Base-by-base conservation (phyloP, 2,113 vertebrate species). In the Zootoca vivipara region DNA sequence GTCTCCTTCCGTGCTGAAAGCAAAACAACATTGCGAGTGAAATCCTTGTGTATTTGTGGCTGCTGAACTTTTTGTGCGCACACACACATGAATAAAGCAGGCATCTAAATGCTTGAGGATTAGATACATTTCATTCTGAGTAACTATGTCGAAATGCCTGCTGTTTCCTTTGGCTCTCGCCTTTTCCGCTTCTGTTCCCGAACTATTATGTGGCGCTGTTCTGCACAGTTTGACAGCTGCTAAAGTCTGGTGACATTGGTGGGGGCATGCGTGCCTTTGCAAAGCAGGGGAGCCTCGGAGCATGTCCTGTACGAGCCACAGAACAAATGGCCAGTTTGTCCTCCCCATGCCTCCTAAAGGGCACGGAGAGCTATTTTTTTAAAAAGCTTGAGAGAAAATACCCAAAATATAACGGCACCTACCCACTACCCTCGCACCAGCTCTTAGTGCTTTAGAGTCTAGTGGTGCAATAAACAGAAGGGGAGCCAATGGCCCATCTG, bases 101-200 rank as follows among this genome's bases (percentile, higher is more conserved):
- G 26, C 84, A 18, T 42, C 58, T 77, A 12, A 85, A 58, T 30
- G 56, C 28, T 35, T 30, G 58, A 30, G 52, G 28, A 78, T 67
- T 67, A 67, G 74, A 67, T 67, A 33, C 28, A 46, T 86, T 86
- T 85, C 62, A 52, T 78, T 52, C 74, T 7, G 38, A 78, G 38
- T 46, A 46, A 78, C 67, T 86, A n/a, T 67, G 85, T 38, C 15
- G 58, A 67, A 65, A 20, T 46, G 33, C 85, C 75, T 78, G 58
- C 62, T 52, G 85, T 67, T 86, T 86, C 62, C 58, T 69, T 69
- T 86, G 58, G 38, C 74, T n/a, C 58, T 64, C 2, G 35, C 7
- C 35, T 85, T 85, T 85, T 78, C 85, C 40, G 62, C 74, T 86
- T 78, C 15, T 86, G 85, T 42, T 86, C 85, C 74, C 8, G 9